phyloP scores from a whole-genome alignment of 2,113 vertebrate genomes.

The Lepus europaeus region DNA sequence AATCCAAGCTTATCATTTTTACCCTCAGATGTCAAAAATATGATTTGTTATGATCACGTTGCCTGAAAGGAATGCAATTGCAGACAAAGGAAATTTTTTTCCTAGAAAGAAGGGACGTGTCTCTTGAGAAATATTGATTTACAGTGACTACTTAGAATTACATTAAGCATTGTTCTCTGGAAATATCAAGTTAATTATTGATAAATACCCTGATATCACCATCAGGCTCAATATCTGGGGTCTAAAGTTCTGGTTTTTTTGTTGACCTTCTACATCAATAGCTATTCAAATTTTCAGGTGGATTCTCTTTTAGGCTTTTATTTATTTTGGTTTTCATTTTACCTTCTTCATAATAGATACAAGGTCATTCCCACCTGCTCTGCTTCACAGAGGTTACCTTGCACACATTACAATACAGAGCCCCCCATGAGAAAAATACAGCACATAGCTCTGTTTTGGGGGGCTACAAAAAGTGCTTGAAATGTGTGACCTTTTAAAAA shows the following conservation, averaged over 20 bases:
- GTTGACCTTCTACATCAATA: conserved; percentile 70
- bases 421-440: not conserved
- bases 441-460: not conserved
- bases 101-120: conserved; percentile 46
- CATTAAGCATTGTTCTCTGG: conserved; percentile 65
- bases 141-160: conserved; percentile 43
- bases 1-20: conserved; percentile 54
- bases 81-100: conserved; percentile 41
- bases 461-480: not conserved
- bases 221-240: conserved; percentile 45
- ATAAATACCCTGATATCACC: conserved; percentile 53
- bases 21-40: conserved; percentile 60
- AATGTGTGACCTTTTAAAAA: conserved; percentile 19
- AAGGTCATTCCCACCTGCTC: conserved; percentile 17
- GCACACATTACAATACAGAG: not conserved
- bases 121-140: conserved; percentile 67
- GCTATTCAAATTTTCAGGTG: conserved; percentile 63
- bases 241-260: conserved; percentile 51
- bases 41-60: conserved; percentile 51
- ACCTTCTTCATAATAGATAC: conserved; percentile 33
- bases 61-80: conserved; percentile 58
- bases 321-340: conserved; percentile 73
- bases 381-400: conserved; percentile 30
- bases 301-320: conserved; percentile 56
- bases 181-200: conserved; percentile 75